Evolutionary conservation across 2,797 vertebrate species (phyloP).

Genomic region (Sebastes diaconus): DNA sequence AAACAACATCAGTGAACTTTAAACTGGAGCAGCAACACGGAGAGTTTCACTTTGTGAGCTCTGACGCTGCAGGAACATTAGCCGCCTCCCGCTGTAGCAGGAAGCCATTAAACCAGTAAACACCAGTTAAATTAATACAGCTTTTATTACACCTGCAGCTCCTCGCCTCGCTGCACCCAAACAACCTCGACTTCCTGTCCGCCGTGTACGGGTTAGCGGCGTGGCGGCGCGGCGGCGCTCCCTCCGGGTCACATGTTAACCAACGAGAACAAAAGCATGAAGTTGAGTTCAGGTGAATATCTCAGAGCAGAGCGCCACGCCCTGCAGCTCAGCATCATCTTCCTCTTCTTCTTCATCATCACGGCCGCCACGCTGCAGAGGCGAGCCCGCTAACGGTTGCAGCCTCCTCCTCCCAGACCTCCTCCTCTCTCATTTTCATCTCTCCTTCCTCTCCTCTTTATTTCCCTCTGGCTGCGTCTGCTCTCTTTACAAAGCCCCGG

Average conservation of each 20-base stretch:
- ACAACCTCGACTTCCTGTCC: not conserved
- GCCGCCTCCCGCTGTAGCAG: not conserved
- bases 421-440: slow-evolving; percentile 53
- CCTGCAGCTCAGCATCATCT: slow-evolving; percentile 48
- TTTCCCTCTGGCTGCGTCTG: slow-evolving; percentile 77
- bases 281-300: slow-evolving; percentile 65
- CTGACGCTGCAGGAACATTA: not conserved
- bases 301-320: slow-evolving; percentile 30
- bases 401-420: not conserved
- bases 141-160: slow-evolving; percentile 44
- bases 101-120: slow-evolving; percentile 37
- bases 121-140: slow-evolving; percentile 23
- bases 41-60: not conserved
- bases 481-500: slow-evolving; percentile 82
- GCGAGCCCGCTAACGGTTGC: slow-evolving; percentile 30
- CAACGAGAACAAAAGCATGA: slow-evolving; percentile 17
- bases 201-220: slow-evolving; percentile 27
- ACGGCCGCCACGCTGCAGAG: slow-evolving; percentile 55
- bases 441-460: slow-evolving; percentile 47
- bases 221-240: slow-evolving; percentile 27
- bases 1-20: not conserved
- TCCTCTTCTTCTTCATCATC: slow-evolving; percentile 38
- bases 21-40: too few relatives aligned
- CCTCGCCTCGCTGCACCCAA: not conserved
- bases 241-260: slow-evolving; percentile 31